Base-by-base conservation (phyloP, 2,888 invertebrate species). In the Dascillus cervinus region DNA sequence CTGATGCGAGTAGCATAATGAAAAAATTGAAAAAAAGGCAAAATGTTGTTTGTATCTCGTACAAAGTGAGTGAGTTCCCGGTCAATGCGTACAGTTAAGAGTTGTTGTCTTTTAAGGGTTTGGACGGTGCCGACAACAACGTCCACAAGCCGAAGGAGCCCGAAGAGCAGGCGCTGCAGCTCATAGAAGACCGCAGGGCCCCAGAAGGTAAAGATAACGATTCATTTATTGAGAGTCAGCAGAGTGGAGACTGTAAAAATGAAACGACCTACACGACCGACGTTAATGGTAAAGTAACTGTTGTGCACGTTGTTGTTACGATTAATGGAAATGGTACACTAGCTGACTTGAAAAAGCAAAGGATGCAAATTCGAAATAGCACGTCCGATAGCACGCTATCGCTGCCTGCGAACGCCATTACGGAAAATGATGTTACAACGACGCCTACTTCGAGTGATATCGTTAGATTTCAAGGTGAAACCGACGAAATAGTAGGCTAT, bases 281-380 rank as follows among this genome's bases (percentile, higher is more conserved):
- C 65, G 75, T 82, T 69, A 87, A 87, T 34, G 49, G 52, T 40
- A 54, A 58, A 52, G 63, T 64, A 33, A 65, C 64, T 6, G 64
- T 64, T 14, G 64, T 65, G 28, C 64, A 65, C 44, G 78, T 78
- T 38, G 77, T 78, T 36, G 85, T 86, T 66, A 79, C 85, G 69
- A 89, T 87, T 59, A 82, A 81, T 61, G 79, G 80, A 52, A 65
- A 63, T 45, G 77, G 77, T 63, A 92, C 92, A 28, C 73, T 95
- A 50, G 84, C 92, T 30, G 92, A 94, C 66, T 71, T 94, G 62
- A 95, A 95, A 69, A 91, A 91, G 64, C 90, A 92, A 60, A 74
- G 94, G 43, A 79, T 88, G 41, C 85, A 86, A 54, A 86, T 82
- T 50, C 72, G 88, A 50, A 80, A 79, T 56, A 77, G 75, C 32